phyloP scores from a whole-genome alignment of 2,113 vertebrate genomes.

The Todiramphus chloris region DNA sequence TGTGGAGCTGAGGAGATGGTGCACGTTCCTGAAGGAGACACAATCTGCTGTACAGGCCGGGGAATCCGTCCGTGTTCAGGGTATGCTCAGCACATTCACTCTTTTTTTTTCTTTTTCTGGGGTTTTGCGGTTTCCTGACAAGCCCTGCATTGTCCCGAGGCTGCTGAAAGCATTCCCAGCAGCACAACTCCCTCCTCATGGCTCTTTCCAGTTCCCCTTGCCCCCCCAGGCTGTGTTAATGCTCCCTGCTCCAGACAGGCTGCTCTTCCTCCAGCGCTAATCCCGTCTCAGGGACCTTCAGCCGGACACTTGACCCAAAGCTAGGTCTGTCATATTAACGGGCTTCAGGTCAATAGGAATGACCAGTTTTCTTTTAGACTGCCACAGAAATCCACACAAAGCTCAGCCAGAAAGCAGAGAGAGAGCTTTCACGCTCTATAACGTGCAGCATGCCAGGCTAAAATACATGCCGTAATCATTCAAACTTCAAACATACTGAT shows the following conservation, averaged over 20 bases:
- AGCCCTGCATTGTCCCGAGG: not conserved
- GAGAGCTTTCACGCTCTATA: not conserved
- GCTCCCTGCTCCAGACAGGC: not conserved
- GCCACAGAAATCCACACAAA: conserved; percentile 60
- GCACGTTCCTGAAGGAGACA: not conserved
- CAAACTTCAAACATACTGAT: not conserved
- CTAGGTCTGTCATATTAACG: conserved; percentile 46
- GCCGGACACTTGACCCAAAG: not conserved
- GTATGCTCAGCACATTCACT: not conserved
- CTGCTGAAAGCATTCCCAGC: not conserved
- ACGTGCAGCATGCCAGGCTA: not conserved
- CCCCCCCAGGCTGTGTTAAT: no score
- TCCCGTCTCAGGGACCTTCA: not conserved
- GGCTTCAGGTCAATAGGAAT: conserved; percentile 54
- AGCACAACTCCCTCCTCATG: not conserved
- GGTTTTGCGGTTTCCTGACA: not conserved
- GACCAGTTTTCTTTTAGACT: conserved; percentile 50
- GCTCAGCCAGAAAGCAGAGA: conserved; percentile 22
- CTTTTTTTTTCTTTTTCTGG: not conserved
- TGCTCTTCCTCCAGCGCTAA: not conserved
- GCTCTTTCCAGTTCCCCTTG: not conserved
- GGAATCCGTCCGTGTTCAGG: not conserved
- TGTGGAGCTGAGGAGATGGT: no score
- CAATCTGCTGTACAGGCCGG: no score
- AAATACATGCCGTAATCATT: not conserved